Percentiles rank a stretch among this genome's conserved stretches.
Conservation (phyloP, 2,113 vertebrate species). For the Pantherophis guttatus region DNA sequence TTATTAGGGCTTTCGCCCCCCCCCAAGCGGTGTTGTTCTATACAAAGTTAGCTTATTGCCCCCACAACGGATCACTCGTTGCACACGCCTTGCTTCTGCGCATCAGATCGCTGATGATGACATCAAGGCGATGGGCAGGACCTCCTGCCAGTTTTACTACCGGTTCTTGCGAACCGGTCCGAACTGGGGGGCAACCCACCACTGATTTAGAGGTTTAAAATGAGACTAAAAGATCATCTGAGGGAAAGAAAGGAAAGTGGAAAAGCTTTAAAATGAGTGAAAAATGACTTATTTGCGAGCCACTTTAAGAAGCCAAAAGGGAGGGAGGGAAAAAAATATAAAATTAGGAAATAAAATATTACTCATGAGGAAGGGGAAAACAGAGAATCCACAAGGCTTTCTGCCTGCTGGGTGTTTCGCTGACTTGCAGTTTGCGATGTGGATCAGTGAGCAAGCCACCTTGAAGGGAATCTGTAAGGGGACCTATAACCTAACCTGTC, state of each 20-base stretch:
- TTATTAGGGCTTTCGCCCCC: too few species aligned
- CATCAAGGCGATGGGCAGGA: too few species aligned
- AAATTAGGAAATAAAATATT: background rate
- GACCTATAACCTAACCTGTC: background rate
- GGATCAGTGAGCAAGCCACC: background rate
- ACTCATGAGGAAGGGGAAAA: background rate
- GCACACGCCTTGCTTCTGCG: too few species aligned
- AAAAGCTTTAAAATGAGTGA: background rate
- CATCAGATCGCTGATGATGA: too few species aligned
- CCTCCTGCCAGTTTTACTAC: too few species aligned
- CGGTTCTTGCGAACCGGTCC: too few species aligned
- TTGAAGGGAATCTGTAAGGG: background rate
- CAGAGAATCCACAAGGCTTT: background rate
- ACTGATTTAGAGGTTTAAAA: background rate
- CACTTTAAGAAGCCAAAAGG: background rate
- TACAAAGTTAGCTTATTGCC: too few species aligned
- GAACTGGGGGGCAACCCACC: too few species aligned
- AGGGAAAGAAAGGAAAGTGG: background rate
- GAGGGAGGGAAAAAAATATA: background rate
- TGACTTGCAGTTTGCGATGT: background rate
- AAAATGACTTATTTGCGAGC: background rate
- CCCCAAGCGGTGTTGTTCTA: too few species aligned
- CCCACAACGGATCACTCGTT: too few species aligned
- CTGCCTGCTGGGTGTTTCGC: background rate
- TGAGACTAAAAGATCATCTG: background rate